These are phyloP conservation scores for Pharmacophagus antenor DNA, from an alignment of 2,888 invertebrate species.

Conservation along the genomic window DNA sequence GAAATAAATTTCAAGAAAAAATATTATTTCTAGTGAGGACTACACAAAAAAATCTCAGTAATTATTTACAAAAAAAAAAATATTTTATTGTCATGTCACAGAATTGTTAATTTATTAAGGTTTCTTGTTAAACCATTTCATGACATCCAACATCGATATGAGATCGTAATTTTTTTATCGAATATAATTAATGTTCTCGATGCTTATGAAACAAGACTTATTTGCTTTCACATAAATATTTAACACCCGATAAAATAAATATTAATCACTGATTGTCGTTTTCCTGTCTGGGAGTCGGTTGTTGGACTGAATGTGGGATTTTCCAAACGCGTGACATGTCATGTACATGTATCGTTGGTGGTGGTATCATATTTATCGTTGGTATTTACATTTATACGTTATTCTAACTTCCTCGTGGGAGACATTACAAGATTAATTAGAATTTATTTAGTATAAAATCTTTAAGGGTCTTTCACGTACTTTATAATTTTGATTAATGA, in stretches of 20 bases:
- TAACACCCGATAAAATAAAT: background rate
- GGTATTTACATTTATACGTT: background rate
- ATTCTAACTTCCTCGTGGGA: background rate
- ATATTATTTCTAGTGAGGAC: too few species aligned
- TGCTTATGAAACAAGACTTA: background rate
- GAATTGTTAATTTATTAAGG: background rate
- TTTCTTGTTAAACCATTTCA: background rate
- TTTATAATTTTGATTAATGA: background rate
- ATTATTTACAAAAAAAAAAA: too few species aligned
- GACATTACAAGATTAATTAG: too few species aligned
- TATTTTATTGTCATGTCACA: background rate
- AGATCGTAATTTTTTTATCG: background rate
- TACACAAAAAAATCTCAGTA: too few species aligned
- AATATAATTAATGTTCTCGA: background rate
- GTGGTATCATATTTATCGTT: too few species aligned
- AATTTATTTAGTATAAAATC: too few species aligned
- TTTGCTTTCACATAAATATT: background rate
- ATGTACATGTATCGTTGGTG: too few species aligned
- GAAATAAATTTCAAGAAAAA: too few species aligned
- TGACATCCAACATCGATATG: background rate
- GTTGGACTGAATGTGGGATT: background rate
- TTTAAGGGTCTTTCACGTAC: background rate
- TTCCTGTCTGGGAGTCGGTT: background rate
- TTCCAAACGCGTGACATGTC: conserved; percentile 1
- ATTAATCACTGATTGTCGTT: background rate